Percentiles rank a stretch among this genome's conserved stretches.
Evolutionary conservation across 2,888 invertebrate genomes (phyloP).

Genomic region (Eurytoma adleriae): DNA sequence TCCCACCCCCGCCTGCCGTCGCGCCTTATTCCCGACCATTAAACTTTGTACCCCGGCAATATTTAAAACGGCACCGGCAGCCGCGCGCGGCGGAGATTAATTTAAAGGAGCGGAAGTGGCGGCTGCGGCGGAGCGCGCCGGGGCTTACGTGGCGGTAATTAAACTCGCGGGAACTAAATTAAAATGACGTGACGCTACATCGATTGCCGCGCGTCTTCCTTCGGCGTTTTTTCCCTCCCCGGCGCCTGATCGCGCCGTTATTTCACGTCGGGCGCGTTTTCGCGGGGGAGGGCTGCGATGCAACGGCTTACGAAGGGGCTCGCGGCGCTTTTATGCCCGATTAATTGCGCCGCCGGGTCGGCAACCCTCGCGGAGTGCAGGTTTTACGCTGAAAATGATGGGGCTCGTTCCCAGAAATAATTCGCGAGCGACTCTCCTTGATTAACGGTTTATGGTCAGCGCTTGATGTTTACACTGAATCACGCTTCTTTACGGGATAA

Average conservation of each 20-base stretch:
- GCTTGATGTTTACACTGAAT: too few species aligned
- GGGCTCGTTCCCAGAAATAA: too few species aligned
- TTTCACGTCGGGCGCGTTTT: not conserved
- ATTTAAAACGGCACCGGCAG: constrained; percentile 58
- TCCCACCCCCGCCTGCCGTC: not conserved
- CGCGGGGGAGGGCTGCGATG: not conserved
- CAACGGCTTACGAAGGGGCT: not conserved
- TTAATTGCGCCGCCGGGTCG: constrained; percentile 13
- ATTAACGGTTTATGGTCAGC: too few species aligned
- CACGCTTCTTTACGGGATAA: not conserved
- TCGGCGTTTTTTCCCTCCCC: not conserved
- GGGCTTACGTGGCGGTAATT: constrained; percentile 53
- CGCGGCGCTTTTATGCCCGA: constrained; percentile 25
- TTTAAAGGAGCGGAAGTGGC: constrained; percentile 37
- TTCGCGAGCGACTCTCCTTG: too few species aligned
- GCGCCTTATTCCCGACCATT: constrained; percentile 62
- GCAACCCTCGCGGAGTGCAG: too few species aligned
- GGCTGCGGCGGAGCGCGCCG: constrained; percentile 37
- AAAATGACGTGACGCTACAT: constrained; percentile 41
- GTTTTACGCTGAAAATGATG: too few species aligned
- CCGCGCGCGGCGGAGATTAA: constrained; percentile 45
- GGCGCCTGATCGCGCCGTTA: too few species aligned
- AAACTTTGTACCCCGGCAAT: constrained; percentile 61
- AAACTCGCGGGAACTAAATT: constrained; percentile 53
- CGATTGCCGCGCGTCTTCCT: not conserved